These are phyloP conservation scores for Paedocypris sp. DNA, from an alignment of 2,113 vertebrate species.

Conservation along the genomic window DNA sequence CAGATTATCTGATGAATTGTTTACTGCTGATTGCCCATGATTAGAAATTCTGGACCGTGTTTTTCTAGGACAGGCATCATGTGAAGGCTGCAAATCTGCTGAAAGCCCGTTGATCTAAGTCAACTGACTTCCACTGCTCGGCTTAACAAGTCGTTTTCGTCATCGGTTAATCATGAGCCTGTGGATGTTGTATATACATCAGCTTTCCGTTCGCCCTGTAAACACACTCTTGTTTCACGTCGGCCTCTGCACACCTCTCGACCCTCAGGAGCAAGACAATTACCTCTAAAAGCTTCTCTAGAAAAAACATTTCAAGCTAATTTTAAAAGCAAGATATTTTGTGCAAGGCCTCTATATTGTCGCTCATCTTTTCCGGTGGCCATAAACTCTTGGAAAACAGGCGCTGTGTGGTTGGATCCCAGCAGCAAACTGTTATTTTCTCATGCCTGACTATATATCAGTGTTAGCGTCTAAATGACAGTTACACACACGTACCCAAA, in stretches of 20 bases:
- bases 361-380: neutral
- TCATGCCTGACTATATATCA: neutral
- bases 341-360: neutral
- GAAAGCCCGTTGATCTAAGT: constrained; percentile 13
- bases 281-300: too few species aligned
- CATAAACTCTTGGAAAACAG: neutral
- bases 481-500: too few species aligned
- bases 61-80: neutral
- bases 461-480: too few species aligned
- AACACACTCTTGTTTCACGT: neutral
- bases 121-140: neutral
- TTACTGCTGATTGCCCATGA: constrained; percentile 2
- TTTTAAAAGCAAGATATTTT: too few species aligned
- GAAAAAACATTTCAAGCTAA: neutral
- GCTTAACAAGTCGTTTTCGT: neutral
- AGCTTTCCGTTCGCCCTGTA: neutral
- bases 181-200: neutral
- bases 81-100: constrained; percentile 6
- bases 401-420: neutral
- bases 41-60: neutral
- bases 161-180: neutral
- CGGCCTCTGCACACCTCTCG: too few species aligned
- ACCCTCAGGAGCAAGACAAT: too few species aligned
- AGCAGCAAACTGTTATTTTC: neutral
- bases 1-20: constrained; percentile 4